These are phyloP conservation scores for Nemotelus pantherinus DNA, from an alignment of 2,888 invertebrate genomes.

Conservation along the genomic window DNA sequence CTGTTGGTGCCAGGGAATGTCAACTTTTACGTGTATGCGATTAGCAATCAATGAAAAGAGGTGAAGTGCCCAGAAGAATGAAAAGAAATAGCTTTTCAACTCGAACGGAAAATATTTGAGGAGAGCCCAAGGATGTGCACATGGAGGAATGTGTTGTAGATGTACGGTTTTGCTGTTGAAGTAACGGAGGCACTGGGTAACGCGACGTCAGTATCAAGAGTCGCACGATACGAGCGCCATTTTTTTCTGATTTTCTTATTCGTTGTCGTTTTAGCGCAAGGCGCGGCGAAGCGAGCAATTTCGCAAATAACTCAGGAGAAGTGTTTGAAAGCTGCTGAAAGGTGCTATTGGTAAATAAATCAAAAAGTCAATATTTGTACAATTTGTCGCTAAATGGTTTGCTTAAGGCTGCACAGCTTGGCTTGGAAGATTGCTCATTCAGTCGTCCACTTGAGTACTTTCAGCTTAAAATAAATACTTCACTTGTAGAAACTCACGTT, in stretches of 20 bases:
- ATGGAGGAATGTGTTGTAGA: too few relatives aligned
- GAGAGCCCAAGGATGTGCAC: not conserved
- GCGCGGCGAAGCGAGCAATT: constrained; percentile 8
- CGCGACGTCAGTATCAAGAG: too few relatives aligned
- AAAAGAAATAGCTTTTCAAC: constrained; percentile 24
- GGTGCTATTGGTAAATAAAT: constrained; percentile 10
- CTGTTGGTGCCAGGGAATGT: constrained; percentile 43
- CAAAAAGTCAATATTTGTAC: constrained; percentile 32
- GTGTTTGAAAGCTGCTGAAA: constrained; percentile 19
- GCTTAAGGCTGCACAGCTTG: constrained; percentile 28
- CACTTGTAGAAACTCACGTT: too few relatives aligned
- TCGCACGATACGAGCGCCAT: too few relatives aligned
- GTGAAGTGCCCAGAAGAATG: constrained; percentile 23
- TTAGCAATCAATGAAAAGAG: constrained; percentile 43
- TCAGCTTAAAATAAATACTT: too few relatives aligned
- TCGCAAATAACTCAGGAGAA: constrained; percentile 18
- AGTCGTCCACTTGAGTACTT: not conserved
- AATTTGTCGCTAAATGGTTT: constrained; percentile 42
- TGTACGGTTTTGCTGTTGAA: too few relatives aligned
- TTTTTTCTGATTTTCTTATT: too few relatives aligned
- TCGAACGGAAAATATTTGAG: not conserved
- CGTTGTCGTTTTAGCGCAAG: not conserved
- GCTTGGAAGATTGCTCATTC: constrained; percentile 11
- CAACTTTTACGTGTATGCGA: constrained; percentile 39
- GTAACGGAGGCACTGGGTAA: too few relatives aligned